Conservation (phyloP, 2,113 vertebrate species). For the Polypterus senegalus region DNA sequence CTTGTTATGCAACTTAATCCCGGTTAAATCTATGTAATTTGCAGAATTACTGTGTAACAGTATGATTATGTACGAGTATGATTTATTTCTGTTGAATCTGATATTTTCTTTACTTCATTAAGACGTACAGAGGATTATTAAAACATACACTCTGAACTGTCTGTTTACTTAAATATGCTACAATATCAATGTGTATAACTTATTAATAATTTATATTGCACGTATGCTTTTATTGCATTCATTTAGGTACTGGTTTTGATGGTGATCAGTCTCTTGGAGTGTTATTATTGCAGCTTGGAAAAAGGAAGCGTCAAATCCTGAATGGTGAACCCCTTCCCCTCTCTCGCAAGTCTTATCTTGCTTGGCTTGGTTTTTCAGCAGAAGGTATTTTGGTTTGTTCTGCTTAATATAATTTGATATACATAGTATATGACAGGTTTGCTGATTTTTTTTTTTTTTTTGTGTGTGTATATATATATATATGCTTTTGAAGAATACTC, state of each 20-base stretch:
- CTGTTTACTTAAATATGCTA: too few species aligned
- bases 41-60: neutral
- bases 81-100: too few species aligned
- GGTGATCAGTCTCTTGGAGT: conserved; percentile 83
- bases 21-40: neutral
- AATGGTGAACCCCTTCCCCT: conserved; percentile 71
- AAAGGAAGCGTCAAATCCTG: conserved; percentile 57
- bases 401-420: too few species aligned
- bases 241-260: conserved; percentile 75
- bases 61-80: too few species aligned
- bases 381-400: conserved; percentile 58
- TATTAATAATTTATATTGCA: neutral
- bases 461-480: too few species aligned
- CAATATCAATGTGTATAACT: too few species aligned
- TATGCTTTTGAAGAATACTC: too few species aligned
- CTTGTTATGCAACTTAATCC: neutral
- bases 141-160: too few species aligned
- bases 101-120: too few species aligned
- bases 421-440: too few species aligned
- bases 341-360: conserved; percentile 62
- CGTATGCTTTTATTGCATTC: conserved; percentile 8
- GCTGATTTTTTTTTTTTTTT: too few species aligned
- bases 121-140: too few species aligned
- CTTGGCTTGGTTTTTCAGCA: conserved; percentile 83
- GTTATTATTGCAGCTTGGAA: conserved; percentile 72